Percentiles rank a stretch among this genome's conserved stretches.
Evolutionary conservation across 1,140 invertebrate genomes (phyloP).

Genomic region (Diorhabda elongata): DNA sequence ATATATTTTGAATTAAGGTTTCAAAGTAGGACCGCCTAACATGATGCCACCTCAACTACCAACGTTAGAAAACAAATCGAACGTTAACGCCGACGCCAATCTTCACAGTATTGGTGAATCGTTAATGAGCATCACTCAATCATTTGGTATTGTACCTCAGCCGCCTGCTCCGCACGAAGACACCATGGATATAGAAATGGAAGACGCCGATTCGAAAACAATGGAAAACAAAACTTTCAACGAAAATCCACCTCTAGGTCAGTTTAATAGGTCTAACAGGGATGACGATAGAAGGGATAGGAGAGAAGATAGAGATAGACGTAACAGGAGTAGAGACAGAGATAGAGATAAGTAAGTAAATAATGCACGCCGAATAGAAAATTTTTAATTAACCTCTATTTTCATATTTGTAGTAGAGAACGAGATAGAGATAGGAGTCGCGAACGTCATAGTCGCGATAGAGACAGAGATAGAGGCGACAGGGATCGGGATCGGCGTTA

Average conservation of each 20-base stretch:
- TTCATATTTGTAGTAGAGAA: conserved; percentile 6
- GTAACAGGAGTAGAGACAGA: conserved; percentile 33
- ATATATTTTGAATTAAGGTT: neutral
- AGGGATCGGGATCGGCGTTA: conserved; percentile 35
- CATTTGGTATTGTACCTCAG: conserved; percentile 47
- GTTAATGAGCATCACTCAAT: conserved; percentile 35
- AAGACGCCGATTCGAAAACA: conserved; percentile 48
- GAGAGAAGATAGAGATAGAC: conserved; percentile 43
- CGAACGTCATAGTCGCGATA: conserved; percentile 34
- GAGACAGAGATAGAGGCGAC: conserved; percentile 36
- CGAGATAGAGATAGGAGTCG: conserved; percentile 28
- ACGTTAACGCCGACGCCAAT: conserved; percentile 23
- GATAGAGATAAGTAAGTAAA: conserved; percentile 26
- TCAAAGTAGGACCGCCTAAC: conserved; percentile 46
- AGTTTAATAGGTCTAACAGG: conserved; percentile 12
- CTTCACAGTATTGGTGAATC: conserved; percentile 31
- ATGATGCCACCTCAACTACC: conserved; percentile 47
- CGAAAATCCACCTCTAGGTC: conserved; percentile 4
- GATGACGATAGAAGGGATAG: conserved; percentile 29
- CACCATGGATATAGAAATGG: conserved; percentile 64
- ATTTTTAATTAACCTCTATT: neutral
- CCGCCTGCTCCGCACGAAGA: conserved; percentile 56
- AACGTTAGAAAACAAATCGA: conserved; percentile 16
- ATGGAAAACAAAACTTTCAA: conserved; percentile 17
- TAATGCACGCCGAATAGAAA: neutral